Evolutionary conservation across 2,797 vertebrate genomes (phyloP).

Genomic region (Pterois miles): DNA sequence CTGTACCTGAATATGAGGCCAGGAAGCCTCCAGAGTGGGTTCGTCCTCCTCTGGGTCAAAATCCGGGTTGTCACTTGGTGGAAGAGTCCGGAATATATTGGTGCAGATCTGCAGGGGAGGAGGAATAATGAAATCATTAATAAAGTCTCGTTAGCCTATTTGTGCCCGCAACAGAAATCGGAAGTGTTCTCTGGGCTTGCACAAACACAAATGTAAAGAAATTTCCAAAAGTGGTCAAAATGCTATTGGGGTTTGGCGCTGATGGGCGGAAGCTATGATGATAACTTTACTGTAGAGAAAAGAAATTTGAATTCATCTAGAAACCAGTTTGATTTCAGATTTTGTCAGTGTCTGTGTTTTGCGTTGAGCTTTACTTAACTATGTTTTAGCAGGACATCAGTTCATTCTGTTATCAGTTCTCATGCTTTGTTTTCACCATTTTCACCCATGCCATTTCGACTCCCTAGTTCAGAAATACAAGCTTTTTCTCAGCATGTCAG

Average conservation of each 20-base stretch:
- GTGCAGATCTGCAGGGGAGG: slow-evolving; percentile 88
- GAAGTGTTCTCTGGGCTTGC: too few relatives aligned
- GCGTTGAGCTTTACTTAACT: too few relatives aligned
- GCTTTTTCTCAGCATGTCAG: slow-evolving; percentile 21
- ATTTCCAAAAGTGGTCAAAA: too few relatives aligned
- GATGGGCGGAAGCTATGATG: too few relatives aligned
- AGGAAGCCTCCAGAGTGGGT: slow-evolving; percentile 95
- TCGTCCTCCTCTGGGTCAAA: slow-evolving; percentile 99
- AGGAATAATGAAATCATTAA: neutral
- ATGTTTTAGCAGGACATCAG: neutral
- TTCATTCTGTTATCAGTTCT: neutral
- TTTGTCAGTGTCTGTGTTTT: neutral
- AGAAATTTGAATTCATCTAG: too few relatives aligned
- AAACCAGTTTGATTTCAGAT: neutral
- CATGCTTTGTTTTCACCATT: neutral
- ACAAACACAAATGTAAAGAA: too few relatives aligned
- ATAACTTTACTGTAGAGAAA: too few relatives aligned
- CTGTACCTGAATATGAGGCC: slow-evolving; percentile 96
- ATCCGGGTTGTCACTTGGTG: slow-evolving; percentile 97
- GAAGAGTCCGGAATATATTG: slow-evolving; percentile 97
- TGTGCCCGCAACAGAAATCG: too few relatives aligned
- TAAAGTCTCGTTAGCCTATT: neutral
- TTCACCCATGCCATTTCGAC: neutral
- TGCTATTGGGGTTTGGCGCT: too few relatives aligned
- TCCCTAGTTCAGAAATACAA: neutral